Percentiles rank a stretch among this genome's conserved stretches.
These are phyloP conservation scores for Dendrolimus punctatus DNA, from an alignment of 1,140 invertebrate species.

Conservation along the genomic window DNA sequence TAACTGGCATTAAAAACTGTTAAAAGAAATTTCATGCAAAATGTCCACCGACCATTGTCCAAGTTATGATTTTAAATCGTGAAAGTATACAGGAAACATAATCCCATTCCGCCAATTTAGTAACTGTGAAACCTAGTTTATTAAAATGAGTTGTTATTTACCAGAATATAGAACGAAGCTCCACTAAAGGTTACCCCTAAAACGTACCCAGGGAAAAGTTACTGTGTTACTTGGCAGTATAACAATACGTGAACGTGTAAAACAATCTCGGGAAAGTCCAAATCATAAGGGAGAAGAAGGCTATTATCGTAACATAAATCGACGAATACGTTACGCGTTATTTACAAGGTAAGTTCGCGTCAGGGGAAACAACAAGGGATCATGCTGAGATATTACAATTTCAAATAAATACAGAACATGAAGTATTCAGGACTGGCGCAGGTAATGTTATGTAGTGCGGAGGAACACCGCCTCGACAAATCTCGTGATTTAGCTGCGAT, in stretches of 20 bases:
- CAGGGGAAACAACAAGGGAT: conserved; percentile 56
- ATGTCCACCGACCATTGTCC: too few species aligned
- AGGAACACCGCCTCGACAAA: conserved; percentile 58
- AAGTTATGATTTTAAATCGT: too few species aligned
- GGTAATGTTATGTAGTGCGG: conserved; percentile 61
- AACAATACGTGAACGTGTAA: neutral
- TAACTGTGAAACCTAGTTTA: too few species aligned
- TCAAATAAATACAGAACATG: conserved; percentile 65
- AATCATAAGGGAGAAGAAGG: conserved; percentile 33
- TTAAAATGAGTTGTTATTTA: too few species aligned
- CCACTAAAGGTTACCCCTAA: too few species aligned
- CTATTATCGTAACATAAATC: conserved; percentile 45
- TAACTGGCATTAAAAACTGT: too few species aligned
- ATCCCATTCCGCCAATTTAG: too few species aligned
- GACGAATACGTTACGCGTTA: conserved; percentile 43
- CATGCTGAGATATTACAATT: conserved; percentile 65
- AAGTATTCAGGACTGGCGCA: conserved; percentile 61
- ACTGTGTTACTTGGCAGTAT: too few species aligned
- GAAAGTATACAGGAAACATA: too few species aligned
- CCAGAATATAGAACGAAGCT: too few species aligned
- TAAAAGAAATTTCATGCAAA: too few species aligned
- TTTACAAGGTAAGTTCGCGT: conserved; percentile 54
- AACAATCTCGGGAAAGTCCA: conserved; percentile 16
- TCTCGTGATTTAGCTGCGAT: conserved; percentile 66
- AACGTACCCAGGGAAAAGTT: too few species aligned